Evolutionary conservation across 2,113 vertebrate species (phyloP).

Genomic region (Gymnogyps californianus): DNA sequence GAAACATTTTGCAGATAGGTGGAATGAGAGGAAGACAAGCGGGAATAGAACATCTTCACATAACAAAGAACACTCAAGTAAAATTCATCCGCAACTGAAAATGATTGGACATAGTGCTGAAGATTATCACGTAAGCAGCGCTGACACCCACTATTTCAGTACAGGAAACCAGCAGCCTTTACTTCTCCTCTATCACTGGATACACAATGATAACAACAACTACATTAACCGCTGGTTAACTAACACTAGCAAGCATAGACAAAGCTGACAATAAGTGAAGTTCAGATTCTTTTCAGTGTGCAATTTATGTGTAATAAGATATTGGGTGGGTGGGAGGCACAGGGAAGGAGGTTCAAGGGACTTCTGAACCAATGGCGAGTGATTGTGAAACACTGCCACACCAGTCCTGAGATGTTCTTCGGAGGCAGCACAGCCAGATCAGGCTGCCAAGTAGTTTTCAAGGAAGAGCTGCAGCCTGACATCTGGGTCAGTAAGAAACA

Average conservation of each 20-base stretch:
- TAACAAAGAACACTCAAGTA: background rate
- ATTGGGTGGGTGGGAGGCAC: accelerated
- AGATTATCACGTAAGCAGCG: background rate
- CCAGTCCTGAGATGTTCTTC: background rate
- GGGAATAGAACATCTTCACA: background rate
- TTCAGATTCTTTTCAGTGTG: background rate
- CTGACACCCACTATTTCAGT: background rate
- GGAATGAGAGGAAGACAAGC: background rate
- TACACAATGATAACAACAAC: background rate
- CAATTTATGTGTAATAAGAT: background rate
- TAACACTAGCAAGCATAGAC: background rate
- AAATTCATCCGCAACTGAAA: background rate
- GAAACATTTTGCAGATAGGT: background rate
- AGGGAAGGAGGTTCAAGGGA: background rate
- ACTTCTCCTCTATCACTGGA: background rate
- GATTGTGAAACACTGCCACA: background rate
- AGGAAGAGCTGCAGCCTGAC: background rate
- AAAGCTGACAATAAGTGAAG: background rate
- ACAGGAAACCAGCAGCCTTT: background rate
- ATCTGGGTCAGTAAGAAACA: background rate
- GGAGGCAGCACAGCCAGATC: background rate
- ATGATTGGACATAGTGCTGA: background rate
- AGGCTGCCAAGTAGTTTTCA: background rate
- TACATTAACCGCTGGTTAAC: background rate
- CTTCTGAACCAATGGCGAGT: accelerated